These are phyloP conservation scores for Anguilla marmorata DNA, from an alignment of 2,797 vertebrate species.

Conservation along the genomic window DNA sequence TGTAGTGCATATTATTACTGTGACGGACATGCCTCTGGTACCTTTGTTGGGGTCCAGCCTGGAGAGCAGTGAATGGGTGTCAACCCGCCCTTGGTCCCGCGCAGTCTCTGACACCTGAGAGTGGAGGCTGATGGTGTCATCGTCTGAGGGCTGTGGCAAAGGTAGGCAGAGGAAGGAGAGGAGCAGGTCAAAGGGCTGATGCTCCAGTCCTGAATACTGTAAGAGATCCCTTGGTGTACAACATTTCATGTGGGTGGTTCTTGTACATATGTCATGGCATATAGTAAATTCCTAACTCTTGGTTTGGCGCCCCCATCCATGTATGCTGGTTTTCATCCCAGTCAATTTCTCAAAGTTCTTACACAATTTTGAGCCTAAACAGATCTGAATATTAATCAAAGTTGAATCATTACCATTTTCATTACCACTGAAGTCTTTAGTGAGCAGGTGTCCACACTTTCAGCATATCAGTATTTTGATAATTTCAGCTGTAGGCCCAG, in stretches of 20 bases:
- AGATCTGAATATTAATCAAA: no score
- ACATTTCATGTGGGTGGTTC: not conserved
- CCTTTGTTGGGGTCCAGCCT: constrained; percentile 77
- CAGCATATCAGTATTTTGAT: no score
- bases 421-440: no score
- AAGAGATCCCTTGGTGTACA: not conserved
- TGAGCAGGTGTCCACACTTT: no score
- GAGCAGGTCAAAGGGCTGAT: not conserved
- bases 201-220: not conserved
- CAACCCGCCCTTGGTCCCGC: constrained; percentile 77
- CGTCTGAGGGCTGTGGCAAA: constrained; percentile 85
- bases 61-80: constrained; percentile 78
- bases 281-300: not conserved
- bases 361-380: no score
- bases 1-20: not conserved
- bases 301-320: no score
- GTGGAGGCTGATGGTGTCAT: constrained; percentile 96
- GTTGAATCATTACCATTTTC: no score
- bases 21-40: not conserved
- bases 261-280: not conserved
- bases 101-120: constrained; percentile 96
- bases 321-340: no score
- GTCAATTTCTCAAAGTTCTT: not conserved
- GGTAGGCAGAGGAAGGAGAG: not conserved
- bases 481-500: no score